Percentiles rank a stretch among this genome's conserved stretches.
phyloP scores from a whole-genome alignment of 2,113 vertebrate genomes.

The Helogale parvula region DNA sequence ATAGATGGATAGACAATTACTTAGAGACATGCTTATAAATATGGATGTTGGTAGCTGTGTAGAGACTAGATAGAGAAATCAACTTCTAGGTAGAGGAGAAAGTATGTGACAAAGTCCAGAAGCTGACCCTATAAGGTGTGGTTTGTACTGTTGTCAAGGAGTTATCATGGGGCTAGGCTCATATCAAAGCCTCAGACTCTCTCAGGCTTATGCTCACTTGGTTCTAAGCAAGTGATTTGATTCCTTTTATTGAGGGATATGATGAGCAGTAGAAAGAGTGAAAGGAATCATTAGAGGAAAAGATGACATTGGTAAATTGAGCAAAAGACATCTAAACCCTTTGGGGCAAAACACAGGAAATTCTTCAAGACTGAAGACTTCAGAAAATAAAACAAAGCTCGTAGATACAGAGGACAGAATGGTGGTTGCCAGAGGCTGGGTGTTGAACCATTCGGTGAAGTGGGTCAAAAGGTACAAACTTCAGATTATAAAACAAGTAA shows the following conservation, averaged over 20 bases:
- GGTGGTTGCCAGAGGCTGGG: background rate
- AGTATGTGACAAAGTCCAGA: background rate
- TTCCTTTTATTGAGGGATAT: background rate
- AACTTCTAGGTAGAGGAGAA: background rate
- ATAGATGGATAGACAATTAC: background rate
- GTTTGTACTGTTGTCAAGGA: background rate
- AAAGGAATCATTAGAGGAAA: background rate
- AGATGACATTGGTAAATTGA: background rate
- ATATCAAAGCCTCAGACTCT: background rate
- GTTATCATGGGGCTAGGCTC: background rate
- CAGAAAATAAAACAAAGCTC: background rate
- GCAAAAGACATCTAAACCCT: background rate
- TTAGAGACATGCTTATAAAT: background rate
- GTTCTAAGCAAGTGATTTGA: background rate
- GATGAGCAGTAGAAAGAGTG: background rate
- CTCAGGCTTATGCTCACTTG: background rate
- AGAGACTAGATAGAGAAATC: background rate
- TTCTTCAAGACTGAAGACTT: background rate
- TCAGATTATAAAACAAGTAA: background rate
- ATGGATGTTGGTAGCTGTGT: background rate
- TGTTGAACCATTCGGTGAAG: background rate
- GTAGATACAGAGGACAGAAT: background rate
- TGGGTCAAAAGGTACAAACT: background rate
- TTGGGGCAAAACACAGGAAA: background rate
- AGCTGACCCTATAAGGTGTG: rapidly evolving